Evolutionary conservation across 2,113 vertebrate genomes (phyloP), one percentile per base, ranked within the genome.

Genomic region (Myrmecophaga tridactyla): DNA sequence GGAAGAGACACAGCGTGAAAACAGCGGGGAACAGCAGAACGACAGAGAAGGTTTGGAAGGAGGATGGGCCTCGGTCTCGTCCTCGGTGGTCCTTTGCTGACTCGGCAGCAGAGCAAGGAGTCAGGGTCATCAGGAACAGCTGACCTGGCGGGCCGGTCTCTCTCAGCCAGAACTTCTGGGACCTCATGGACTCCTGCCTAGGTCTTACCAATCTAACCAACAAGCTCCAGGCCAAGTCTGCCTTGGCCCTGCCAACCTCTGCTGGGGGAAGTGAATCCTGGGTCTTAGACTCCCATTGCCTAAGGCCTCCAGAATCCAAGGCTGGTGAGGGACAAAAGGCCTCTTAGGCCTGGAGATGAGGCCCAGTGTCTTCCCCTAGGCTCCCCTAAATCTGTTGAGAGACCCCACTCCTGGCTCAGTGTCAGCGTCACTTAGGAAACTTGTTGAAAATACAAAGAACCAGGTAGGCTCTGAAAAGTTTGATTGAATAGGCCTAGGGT

Each of bases 1-100:
- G 98, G 98, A 98, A 99, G 97, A 98, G 98, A 98, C 98, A 98
- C 97, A 97, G 98, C 98, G 92, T 98, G 98, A 98, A 98, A 98
- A 98, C 98, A 95, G 98, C 97, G 98, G 98, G 98, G 98, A 98
- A 97, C 95, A 93, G 98, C 98, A 98, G 75, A 84, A 96, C 15
- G 3, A 97, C 95, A 97, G n/a, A 88, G 72, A 34, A 29, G 85
- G 34, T 75, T 48, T 56, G 78, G 94, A 78, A 97, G 97, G 96
- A 98, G 96, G 97, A 97, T 94, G 85, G 97, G 98, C 97, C 97
- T 98, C 96, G 31, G 97, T 97, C 97, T 93, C 97, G 95, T 96
- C 95, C 96, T 98, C 96, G 14, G n/a, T 69, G 72, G 92, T 95
- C 97, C 97, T 96, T 23, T 0, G 25, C 87, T 34, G 46, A 65